A percentile compares a stretch with the other conserved stretches of the same genome.
Conservation (phyloP, 2,888 invertebrate genomes). For the Lycaena phlaeas region DNA sequence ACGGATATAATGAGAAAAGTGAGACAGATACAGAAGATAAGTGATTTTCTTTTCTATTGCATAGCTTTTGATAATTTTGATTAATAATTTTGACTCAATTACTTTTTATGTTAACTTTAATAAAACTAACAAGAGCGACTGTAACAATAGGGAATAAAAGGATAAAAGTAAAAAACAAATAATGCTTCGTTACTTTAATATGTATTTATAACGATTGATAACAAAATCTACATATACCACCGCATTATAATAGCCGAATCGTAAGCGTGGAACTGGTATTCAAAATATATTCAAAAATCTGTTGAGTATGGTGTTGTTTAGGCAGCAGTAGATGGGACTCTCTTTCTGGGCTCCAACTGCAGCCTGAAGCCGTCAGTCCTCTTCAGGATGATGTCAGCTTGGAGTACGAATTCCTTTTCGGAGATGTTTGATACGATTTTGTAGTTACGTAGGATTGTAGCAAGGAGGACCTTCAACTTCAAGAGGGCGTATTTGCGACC, state of each 20-base stretch:
- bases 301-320: neutral
- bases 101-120: no score
- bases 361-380: conserved; percentile 81
- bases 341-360: conserved; percentile 75
- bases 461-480: conserved; percentile 81
- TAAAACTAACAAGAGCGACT: no score
- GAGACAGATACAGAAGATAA: no score
- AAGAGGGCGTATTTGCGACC: conserved; percentile 86
- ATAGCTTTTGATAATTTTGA: no score
- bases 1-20: no score
- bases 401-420: conserved; percentile 78
- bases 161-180: neutral
- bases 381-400: conserved; percentile 82
- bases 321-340: conserved; percentile 29
- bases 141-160: no score
- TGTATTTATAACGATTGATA: neutral
- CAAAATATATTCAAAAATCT: neutral
- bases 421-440: conserved; percentile 74
- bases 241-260: neutral
- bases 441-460: conserved; percentile 80
- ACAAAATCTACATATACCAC: neutral
- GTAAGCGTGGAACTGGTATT: neutral
- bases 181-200: neutral
- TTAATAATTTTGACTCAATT: no score
- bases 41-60: no score